Conservation (phyloP, 2,888 invertebrate genomes). For the Lasioglossum pauxillum region DNA sequence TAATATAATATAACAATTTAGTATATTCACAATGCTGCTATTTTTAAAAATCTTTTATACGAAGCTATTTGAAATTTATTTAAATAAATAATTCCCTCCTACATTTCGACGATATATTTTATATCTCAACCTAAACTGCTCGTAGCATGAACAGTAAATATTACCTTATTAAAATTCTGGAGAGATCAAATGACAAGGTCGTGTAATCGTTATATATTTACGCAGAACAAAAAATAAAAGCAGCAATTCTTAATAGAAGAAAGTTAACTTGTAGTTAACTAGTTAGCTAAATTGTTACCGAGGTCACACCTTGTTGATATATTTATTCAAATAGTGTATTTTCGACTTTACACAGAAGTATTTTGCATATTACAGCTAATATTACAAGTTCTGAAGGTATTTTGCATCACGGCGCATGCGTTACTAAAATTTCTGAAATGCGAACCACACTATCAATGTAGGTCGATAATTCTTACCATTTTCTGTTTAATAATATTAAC, state of each 20-base stretch:
- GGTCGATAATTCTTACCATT: constrained; percentile 55
- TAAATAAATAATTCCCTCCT: background rate
- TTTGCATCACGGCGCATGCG: constrained; percentile 60
- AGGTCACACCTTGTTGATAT: background rate
- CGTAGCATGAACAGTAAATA: background rate
- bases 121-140: background rate
- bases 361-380: constrained; percentile 55
- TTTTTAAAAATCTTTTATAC: background rate
- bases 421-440: constrained; percentile 35
- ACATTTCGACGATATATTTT: background rate
- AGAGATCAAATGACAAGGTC: background rate
- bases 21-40: background rate
- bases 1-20: background rate
- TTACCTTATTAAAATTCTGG: background rate
- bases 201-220: background rate
- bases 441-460: constrained; percentile 27
- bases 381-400: constrained; percentile 52
- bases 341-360: constrained; percentile 31
- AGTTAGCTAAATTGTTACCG: constrained; percentile 9
- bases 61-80: background rate
- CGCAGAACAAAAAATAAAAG: background rate
- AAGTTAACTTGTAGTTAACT: too few species aligned
- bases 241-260: too few species aligned
- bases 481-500: constrained; percentile 13
- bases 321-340: constrained; percentile 26